Conservation (phyloP, 23 tunicate genomes). For the Ascidia mentula region DNA sequence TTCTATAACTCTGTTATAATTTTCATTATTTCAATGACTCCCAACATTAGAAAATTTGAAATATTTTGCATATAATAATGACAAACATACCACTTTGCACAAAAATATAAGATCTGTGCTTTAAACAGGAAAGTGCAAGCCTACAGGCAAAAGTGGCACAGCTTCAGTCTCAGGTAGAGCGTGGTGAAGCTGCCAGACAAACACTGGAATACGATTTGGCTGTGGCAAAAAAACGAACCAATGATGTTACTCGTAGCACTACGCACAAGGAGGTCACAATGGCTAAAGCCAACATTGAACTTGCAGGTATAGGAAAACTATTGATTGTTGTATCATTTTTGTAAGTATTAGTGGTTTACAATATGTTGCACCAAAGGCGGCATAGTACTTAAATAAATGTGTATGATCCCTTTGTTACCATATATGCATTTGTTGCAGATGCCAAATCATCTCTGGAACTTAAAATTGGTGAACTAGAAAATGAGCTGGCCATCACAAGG, state of each 20-base stretch:
- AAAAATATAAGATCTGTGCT: not conserved
- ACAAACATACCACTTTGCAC: too few relatives aligned
- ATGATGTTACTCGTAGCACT: conserved; percentile 39
- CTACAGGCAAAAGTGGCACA: conserved; percentile 44
- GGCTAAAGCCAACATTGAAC: conserved; percentile 45
- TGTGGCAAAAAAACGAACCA: conserved; percentile 51
- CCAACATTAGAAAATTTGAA: too few relatives aligned
- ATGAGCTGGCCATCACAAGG: conserved; percentile 48
- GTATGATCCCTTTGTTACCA: not conserved
- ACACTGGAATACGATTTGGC: conserved; percentile 73
- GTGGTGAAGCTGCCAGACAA: conserved; percentile 74
- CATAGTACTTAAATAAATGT: not conserved
- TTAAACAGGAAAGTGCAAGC: conserved; percentile 53
- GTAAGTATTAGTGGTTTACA: not conserved
- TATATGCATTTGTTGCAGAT: conserved; percentile 21
- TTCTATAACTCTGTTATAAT: too few relatives aligned
- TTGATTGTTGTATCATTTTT: too few relatives aligned
- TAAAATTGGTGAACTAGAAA: conserved; percentile 61
- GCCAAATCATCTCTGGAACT: conserved; percentile 55
- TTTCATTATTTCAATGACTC: too few relatives aligned
- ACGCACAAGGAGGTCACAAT: conserved; percentile 62
- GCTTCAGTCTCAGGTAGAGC: conserved; percentile 70
- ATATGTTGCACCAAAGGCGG: not conserved
- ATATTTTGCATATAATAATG: too few relatives aligned
- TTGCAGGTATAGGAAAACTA: conserved; percentile 65